Base-by-base conservation (phyloP, 2,888 invertebrate genomes). In the Hermaeophaga mercurialis region DNA sequence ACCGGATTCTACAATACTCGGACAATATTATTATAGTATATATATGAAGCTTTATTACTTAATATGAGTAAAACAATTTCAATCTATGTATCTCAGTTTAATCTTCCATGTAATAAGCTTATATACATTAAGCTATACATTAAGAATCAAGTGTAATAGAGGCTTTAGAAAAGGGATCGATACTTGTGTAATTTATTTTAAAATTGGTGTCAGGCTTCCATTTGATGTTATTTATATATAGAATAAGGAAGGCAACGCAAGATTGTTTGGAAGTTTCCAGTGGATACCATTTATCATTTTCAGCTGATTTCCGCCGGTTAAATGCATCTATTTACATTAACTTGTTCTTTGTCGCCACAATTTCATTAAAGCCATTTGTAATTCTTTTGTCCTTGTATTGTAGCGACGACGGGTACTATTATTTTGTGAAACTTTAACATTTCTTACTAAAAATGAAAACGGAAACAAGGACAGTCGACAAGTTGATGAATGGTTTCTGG, bases 281-380 rank as follows among this genome's bases (percentile, higher is more conserved):
- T 50, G 50, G 52, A 36, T 48, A 54, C 54, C 41, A 56, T 61
- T 61, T 53, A 58, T 61, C 61, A 61, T 58, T 58, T 47, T 52
- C 36, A 38, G 55, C 39, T 57, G 55, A 58, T 58, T 53, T 61
- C 55, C 55, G 58, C 45, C 56, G 52, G 56, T 48, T 58, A 48
- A 58, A 61, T 61, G 58, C 58, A 50, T 61, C 61, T 61, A 61
- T 58, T 58, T 53, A 56, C 50, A 58, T 56, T 56, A 61, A 54
- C 54, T 53, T 53, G 50, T 56, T 58, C 45, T 48, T 58, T 61
- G 58, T 57, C 61, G 36, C 54, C 47, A 48, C 58, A 61, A 58
- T 56, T 61, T 56, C 53, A 58, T 58, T 58, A 58, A 48, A 54
- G 49, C 39, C 48, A 56, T 52, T 58, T 43, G 36, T 48, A 58